Percentiles rank a stretch among this genome's conserved stretches.
phyloP scores from a whole-genome alignment of 2,113 vertebrate genomes.

The Gavia stellata region DNA sequence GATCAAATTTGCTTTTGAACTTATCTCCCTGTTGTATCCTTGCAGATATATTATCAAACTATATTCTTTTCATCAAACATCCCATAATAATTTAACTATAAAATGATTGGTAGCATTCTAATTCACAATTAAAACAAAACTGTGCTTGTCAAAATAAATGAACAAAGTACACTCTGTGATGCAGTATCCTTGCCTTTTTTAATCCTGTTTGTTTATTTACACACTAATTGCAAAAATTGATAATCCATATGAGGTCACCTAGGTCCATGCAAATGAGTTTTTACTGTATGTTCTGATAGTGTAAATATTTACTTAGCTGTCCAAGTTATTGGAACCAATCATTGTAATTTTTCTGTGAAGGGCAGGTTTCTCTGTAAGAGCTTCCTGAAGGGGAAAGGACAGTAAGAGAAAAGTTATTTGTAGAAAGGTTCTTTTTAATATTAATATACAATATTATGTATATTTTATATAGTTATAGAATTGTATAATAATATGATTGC shows the following conservation, averaged over 20 bases:
- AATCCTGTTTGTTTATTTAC: conserved; percentile 54
- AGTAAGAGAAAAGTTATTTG: background rate
- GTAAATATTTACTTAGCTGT: conserved; percentile 50
- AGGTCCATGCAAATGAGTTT: conserved; percentile 41
- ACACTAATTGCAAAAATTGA: conserved; percentile 42
- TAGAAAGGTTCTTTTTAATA: background rate
- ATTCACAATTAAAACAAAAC: background rate
- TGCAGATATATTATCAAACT: background rate
- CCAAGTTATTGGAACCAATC: background rate
- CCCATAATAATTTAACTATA: background rate
- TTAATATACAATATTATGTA: background rate
- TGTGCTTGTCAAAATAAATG: conserved; percentile 6
- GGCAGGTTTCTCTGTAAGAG: background rate
- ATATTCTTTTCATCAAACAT: background rate
- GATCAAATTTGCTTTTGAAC: background rate
- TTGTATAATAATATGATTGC: background rate
- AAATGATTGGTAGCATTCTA: background rate
- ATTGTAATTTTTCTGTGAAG: background rate
- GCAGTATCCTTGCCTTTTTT: conserved; percentile 36
- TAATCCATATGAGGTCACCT: conserved; percentile 30
- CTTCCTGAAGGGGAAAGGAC: background rate
- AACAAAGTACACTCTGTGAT: background rate
- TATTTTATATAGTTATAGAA: background rate
- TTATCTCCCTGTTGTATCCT: background rate
- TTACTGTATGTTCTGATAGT: conserved; percentile 24